Evolutionary conservation across 2,113 vertebrate genomes (phyloP).

Genomic region (Pluvialis apricaria): DNA sequence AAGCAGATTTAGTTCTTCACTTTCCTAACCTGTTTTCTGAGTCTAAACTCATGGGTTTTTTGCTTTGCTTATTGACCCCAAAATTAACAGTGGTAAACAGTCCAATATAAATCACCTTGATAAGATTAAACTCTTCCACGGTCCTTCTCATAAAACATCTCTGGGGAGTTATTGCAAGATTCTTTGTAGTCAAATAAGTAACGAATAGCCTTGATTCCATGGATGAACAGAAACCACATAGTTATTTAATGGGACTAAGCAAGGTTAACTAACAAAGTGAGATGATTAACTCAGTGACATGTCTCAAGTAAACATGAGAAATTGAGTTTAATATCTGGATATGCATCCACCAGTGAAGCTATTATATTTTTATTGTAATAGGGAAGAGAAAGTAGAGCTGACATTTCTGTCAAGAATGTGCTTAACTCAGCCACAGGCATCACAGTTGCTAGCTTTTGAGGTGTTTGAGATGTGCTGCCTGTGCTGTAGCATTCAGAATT

Average conservation of each 20-base stretch:
- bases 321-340: not conserved
- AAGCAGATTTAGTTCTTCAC: not conserved
- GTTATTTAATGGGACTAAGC: not conserved
- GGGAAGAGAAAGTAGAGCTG: not conserved
- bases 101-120: not conserved
- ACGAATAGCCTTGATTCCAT: not conserved
- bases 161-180: not conserved
- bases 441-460: not conserved
- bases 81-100: not conserved
- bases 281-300: constrained; percentile 2
- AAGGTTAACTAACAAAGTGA: not conserved
- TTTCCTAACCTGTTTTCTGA: not conserved
- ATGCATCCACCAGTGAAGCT: not conserved
- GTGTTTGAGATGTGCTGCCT: not conserved
- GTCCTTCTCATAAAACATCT: not conserved
- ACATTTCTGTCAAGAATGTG: not conserved
- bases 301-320: not conserved
- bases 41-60: not conserved
- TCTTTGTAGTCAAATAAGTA: not conserved
- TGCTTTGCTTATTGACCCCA: not conserved
- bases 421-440: not conserved
- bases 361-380: not conserved
- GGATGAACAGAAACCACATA: not conserved
- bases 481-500: not conserved
- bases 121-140: not conserved